phyloP scores from a whole-genome alignment of 2,888 invertebrate genomes.

The Ferrisia virgata region DNA sequence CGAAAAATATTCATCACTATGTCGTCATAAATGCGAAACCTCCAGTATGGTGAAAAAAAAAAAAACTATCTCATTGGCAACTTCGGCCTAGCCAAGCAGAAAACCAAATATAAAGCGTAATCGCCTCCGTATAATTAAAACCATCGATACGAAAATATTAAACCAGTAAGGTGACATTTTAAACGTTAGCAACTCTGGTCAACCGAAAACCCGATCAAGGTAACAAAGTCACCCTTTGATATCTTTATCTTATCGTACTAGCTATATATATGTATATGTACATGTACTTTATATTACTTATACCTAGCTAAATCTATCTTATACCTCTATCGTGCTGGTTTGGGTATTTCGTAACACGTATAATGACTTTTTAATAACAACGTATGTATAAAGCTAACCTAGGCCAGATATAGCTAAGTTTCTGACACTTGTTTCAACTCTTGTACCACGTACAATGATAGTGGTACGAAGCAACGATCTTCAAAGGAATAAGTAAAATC shows the following conservation, averaged over 20 bases:
- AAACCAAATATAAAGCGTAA: slow-evolving; percentile 8
- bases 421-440: background rate
- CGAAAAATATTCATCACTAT: background rate
- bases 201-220: slow-evolving; percentile 18
- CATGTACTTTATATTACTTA: no score
- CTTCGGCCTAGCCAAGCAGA: background rate
- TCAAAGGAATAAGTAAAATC: background rate
- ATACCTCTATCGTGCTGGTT: background rate
- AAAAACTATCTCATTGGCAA: background rate
- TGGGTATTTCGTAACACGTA: background rate
- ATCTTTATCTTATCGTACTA: background rate
- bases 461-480: no score
- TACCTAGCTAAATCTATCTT: no score
- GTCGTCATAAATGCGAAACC: background rate
- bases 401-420: background rate
- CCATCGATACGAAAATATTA: background rate
- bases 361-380: background rate
- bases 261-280: no score
- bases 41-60: no score
- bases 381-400: no score
- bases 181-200: background rate
- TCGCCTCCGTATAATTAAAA: slow-evolving; percentile 15
- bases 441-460: no score
- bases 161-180: background rate
- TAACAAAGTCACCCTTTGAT: background rate